Conservation (phyloP, 2,113 vertebrate species). For the Salvelinus sp. region DNA sequence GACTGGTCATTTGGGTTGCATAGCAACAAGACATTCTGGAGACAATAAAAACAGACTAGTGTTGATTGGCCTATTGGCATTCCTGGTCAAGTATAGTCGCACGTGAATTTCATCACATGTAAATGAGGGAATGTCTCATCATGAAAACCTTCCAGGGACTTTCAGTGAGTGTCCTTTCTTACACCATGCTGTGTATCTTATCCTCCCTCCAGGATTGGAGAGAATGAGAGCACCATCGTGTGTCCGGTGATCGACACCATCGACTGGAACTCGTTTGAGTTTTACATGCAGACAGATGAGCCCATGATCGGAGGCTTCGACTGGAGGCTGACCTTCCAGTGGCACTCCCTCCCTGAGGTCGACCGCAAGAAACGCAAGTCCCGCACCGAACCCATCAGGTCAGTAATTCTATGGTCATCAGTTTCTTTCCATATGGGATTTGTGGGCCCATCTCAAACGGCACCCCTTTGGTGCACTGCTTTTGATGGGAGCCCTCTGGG, state of each 20-base stretch:
- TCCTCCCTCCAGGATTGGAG: constrained; percentile 73
- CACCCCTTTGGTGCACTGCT: too few relatives aligned
- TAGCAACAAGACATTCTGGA: too few relatives aligned
- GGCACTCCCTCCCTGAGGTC: constrained; percentile 87
- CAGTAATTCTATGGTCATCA: constrained; percentile 16
- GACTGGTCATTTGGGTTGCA: too few relatives aligned
- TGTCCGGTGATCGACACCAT: constrained; percentile 98
- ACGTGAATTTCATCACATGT: too few relatives aligned
- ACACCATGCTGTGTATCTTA: neutral
- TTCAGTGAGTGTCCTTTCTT: too few relatives aligned
- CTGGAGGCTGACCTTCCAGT: constrained; percentile 97
- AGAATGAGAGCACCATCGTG: constrained; percentile 85
- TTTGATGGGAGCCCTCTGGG: too few relatives aligned
- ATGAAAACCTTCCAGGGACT: too few relatives aligned
- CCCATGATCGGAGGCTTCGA: constrained; percentile 98
- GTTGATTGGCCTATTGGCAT: too few relatives aligned
- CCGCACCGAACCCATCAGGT: constrained; percentile 86
- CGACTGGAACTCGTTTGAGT: constrained; percentile 97
- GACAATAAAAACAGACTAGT: too few relatives aligned
- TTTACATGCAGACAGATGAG: constrained; percentile 93
- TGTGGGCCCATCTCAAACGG: too few relatives aligned
- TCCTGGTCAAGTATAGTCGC: too few relatives aligned
- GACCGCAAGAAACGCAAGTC: constrained; percentile 84
- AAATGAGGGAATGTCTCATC: too few relatives aligned
- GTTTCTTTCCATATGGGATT: neutral